Base-by-base conservation (phyloP, 2,888 invertebrate genomes). In the Gymnoscelis rufifasciata region DNA sequence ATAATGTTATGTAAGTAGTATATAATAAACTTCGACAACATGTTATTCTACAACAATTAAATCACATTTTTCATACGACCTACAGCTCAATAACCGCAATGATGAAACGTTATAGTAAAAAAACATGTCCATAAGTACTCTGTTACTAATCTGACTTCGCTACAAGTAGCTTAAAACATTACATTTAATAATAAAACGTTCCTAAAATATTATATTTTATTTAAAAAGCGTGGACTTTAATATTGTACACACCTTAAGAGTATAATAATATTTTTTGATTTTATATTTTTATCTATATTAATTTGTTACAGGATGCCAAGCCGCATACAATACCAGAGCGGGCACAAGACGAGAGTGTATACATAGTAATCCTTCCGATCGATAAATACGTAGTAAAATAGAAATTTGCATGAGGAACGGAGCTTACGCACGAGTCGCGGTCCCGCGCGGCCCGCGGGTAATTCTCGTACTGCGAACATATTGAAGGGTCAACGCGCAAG, bases 151-250 rank as follows among this genome's bases (percentile, higher is more conserved):
- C 66, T 72, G 77, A 78, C 73, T 73, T 59, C 56, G 62, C 76
- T 81, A 83, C 73, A 74, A 80, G 84, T 83, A 86, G 83, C 81
- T 83, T 86, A 86, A 83, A 87, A 86, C 84, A 87, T 83, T 77
- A 52, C 51, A 56, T 53, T 51, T 69, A 10, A 35, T 35, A 19
- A 19, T 3, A 19, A 19, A 83, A 83, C 71, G 64, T 78, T 86
- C 81, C 82, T 86, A 87, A 83, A 87, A 86, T 84, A 87, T 83
- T 77, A 52, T 52, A 56, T 53, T 51, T 69, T 11, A 33, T 33
- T 60, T 64, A 60, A 59, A 75, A 78, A 74, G 74, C 78, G 71
- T 71, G 71, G 69, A 75, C 81, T 82, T 77, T 79, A 83, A 83
- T 83, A 84, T 83, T 83, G 86, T 86, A 84, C 81, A 83, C 82